phyloP scores from a whole-genome alignment of 1,140 invertebrate genomes.

The Colletes gigas region DNA sequence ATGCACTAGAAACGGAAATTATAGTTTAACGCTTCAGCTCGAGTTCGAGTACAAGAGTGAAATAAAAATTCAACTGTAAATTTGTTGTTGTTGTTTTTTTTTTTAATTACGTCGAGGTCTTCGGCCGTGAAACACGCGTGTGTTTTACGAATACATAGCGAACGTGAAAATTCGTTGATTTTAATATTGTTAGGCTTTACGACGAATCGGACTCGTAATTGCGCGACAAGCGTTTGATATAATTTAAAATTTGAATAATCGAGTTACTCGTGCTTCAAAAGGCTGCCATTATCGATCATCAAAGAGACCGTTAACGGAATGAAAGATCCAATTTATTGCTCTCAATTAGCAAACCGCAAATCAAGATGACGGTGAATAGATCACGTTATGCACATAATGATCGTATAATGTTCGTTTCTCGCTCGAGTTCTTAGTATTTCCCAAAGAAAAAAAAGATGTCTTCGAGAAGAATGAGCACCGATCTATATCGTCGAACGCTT shows the following conservation, averaged over 20 bases:
- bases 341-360: slow-evolving; percentile 47
- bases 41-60: slow-evolving; percentile 31
- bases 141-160: no score
- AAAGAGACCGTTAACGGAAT: slow-evolving; percentile 45
- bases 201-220: no score
- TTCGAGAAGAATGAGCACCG: neutral
- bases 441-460: no score
- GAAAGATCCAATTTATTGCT: slow-evolving; percentile 55
- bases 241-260: neutral
- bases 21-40: slow-evolving; percentile 57
- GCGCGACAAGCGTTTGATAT: no score
- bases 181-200: no score
- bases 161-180: no score
- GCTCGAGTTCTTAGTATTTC: neutral
- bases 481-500: neutral
- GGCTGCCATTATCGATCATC: slow-evolving; percentile 33
- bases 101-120: no score
- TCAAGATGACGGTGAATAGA: slow-evolving; percentile 30
- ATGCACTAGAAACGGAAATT: slow-evolving; percentile 84
- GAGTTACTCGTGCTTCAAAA: slow-evolving; percentile 4
- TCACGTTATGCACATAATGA: neutral
- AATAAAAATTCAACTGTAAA: slow-evolving; percentile 23
- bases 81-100: no score
- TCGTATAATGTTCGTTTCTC: neutral
- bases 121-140: no score